A percentile compares a stretch with the other conserved stretches of the same genome.
Evolutionary conservation across 2,113 vertebrate genomes (phyloP).

Genomic region (Microcebus jonahi): DNA sequence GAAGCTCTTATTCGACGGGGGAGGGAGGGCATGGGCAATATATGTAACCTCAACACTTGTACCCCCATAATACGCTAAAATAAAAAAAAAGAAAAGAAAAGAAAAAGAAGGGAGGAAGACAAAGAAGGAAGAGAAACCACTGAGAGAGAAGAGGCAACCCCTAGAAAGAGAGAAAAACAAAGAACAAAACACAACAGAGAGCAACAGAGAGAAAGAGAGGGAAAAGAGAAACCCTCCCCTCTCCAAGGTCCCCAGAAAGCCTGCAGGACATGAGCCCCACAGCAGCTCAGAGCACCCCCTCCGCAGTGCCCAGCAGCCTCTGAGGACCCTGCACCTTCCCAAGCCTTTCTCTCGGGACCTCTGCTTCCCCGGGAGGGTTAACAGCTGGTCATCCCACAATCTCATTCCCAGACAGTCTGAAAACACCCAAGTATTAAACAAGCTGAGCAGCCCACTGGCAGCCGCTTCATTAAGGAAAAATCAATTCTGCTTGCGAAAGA

Average conservation of each 20-base stretch:
- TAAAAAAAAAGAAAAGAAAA: no score
- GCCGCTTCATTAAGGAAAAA: slow-evolving; percentile 60
- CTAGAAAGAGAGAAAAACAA: not conserved
- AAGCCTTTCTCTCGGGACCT: not conserved
- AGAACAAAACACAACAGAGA: not conserved
- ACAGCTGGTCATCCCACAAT: not conserved
- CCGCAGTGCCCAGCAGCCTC: not conserved
- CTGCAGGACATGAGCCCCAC: not conserved
- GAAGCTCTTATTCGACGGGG: no score
- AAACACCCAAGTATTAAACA: slow-evolving; percentile 31
- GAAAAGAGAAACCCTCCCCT: not conserved
- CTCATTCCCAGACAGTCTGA: slow-evolving; percentile 30
- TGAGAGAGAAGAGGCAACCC: not conserved
- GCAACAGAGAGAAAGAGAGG: not conserved
- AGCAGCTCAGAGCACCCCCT: not conserved
- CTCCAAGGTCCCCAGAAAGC: not conserved
- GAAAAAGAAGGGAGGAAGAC: no score
- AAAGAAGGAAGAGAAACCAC: not conserved
- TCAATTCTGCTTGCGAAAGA: slow-evolving; percentile 29
- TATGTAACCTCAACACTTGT: no score
- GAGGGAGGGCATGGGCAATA: no score
- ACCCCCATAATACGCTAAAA: no score
- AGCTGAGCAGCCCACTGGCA: not conserved
- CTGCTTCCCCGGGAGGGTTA: not conserved
- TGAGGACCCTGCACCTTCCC: not conserved